A percentile compares a stretch with the other conserved stretches of the same genome.
Conservation (phyloP, 2,888 invertebrate species). For the Sympetrum striolatum region DNA sequence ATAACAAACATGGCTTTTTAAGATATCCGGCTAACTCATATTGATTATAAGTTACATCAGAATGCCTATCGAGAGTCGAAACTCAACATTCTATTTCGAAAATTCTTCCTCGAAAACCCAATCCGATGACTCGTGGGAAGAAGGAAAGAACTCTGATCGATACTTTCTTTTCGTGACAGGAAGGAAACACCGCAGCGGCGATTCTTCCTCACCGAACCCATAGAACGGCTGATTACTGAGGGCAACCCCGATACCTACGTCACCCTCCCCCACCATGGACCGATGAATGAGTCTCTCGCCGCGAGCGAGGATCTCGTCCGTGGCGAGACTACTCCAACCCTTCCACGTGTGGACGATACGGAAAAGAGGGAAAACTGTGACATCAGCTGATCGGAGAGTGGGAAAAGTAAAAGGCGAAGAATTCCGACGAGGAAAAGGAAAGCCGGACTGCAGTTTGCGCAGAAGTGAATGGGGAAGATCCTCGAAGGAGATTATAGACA, state of each 20-base stretch:
- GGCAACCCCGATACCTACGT: not conserved
- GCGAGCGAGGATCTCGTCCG: not conserved
- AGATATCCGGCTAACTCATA: too few species aligned
- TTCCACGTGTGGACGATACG: not conserved
- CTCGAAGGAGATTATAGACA: too few species aligned
- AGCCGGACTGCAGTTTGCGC: too few species aligned
- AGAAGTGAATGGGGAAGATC: too few species aligned
- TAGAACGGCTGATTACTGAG: not conserved
- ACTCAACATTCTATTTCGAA: too few species aligned
- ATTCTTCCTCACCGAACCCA: not conserved
- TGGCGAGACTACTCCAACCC: not conserved
- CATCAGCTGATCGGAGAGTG: slow-evolving; percentile 10
- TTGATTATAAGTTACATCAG: too few species aligned
- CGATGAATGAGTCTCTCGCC: slow-evolving; percentile 12
- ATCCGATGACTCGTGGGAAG: too few species aligned
- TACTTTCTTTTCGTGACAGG: not conserved
- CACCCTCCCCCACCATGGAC: not conserved
- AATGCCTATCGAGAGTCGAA: too few species aligned
- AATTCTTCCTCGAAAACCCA: too few species aligned
- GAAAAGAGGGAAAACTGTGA: not conserved
- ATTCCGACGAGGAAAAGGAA: not conserved
- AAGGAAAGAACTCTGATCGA: not conserved
- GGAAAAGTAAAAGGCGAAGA: not conserved
- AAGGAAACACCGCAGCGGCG: not conserved
- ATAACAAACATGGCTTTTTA: too few species aligned